phyloP scores from a whole-genome alignment of 2,113 vertebrate species.

The Gallinago undulata region DNA sequence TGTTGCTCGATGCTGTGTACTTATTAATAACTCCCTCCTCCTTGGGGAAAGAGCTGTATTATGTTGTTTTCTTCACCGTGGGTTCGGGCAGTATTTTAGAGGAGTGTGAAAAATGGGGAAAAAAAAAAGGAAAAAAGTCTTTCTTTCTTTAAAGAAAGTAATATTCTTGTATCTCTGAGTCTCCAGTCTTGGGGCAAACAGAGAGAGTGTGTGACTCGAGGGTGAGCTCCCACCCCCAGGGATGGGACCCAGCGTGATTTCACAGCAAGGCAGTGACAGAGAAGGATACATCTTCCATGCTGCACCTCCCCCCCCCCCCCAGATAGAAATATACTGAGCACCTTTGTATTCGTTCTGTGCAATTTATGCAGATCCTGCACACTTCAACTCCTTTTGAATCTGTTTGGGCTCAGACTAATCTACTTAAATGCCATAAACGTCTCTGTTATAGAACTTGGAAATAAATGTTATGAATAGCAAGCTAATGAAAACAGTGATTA shows the following conservation, averaged over 20 bases:
- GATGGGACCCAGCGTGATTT: neutral
- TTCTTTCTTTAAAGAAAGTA: neutral
- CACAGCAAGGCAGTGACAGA: neutral
- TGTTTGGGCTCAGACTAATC: neutral
- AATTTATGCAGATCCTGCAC: neutral
- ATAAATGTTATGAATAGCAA: neutral
- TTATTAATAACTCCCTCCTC: neutral
- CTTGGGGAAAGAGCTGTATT: neutral
- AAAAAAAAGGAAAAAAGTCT: neutral
- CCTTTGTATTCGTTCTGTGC: neutral
- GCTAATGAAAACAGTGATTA: neutral
- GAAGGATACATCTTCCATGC: neutral
- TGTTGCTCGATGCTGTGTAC: neutral
- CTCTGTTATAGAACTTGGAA: neutral
- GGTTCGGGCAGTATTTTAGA: neutral
- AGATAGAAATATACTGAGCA: neutral
- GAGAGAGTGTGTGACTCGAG: no score
- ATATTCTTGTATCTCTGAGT: neutral
- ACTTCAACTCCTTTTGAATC: neutral
- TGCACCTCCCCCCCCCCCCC: neutral
- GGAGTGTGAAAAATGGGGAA: neutral
- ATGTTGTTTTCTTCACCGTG: neutral
- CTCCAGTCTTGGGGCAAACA: neutral
- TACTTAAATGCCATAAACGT: neutral
- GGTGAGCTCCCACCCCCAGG: fast-evolving